phyloP scores from a whole-genome alignment of 92 coral and sea anemone genomes.

The Phymanthus crucifer region DNA sequence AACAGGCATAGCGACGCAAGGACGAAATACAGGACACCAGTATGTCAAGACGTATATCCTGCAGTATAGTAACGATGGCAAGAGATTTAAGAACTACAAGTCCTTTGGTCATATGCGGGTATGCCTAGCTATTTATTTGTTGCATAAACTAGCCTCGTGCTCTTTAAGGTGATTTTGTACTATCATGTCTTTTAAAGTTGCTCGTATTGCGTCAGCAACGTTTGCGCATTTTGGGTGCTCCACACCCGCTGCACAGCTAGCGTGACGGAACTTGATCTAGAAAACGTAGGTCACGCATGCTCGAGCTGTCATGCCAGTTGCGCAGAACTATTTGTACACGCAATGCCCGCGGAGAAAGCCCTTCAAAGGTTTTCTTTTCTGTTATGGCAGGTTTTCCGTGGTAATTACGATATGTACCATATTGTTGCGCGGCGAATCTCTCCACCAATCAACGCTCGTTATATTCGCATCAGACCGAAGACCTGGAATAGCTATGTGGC shows the following conservation, averaged over 20 bases:
- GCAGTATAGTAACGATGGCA: conserved; percentile 57
- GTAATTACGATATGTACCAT: conserved; percentile 64
- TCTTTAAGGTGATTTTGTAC: too few species aligned
- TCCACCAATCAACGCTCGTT: conserved; percentile 59
- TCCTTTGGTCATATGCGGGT: conserved; percentile 59
- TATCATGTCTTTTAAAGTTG: too few species aligned
- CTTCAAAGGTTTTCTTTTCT: not conserved
- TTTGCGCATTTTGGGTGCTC: too few species aligned
- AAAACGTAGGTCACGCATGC: too few species aligned
- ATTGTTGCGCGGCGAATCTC: conserved; percentile 50
- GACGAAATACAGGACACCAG: conserved; percentile 52
- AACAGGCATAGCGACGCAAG: conserved; percentile 72
- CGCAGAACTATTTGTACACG: too few species aligned
- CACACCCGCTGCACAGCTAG: too few species aligned
- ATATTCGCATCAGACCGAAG: conserved; percentile 57
- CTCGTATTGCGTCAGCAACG: too few species aligned
- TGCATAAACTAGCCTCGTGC: too few species aligned
- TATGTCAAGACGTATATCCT: conserved; percentile 57
- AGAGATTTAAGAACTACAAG: conserved; percentile 35
- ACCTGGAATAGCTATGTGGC: conserved; percentile 61
- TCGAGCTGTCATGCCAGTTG: too few species aligned
- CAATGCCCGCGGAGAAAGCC: too few species aligned
- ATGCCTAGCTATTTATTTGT: not conserved
- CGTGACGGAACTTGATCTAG: too few species aligned
- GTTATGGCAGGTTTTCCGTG: conserved; percentile 49